phyloP scores from a whole-genome alignment of 1,140 invertebrate species.

The Drosophila ficusphila region DNA sequence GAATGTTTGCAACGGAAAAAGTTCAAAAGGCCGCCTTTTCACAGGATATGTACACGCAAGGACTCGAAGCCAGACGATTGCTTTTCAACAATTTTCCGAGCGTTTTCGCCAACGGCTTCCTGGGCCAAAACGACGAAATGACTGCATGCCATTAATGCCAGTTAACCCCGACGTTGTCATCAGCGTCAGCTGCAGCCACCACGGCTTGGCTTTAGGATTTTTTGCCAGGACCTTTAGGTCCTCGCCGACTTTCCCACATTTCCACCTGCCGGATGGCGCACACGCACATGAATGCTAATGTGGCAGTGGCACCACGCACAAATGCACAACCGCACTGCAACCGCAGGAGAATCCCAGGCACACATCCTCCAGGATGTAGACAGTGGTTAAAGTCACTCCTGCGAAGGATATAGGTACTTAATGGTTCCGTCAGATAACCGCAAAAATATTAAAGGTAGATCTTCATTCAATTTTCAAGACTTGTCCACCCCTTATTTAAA shows the following conservation, averaged over 20 bases:
- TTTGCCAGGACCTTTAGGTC: constrained; percentile 36
- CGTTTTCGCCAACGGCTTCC: constrained; percentile 33
- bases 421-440: too few species aligned
- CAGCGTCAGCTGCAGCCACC: constrained; percentile 56
- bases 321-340: constrained; percentile 72
- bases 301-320: constrained; percentile 59
- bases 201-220: constrained; percentile 57
- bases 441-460: too few species aligned
- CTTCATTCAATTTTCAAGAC: too few species aligned
- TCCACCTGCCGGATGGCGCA: constrained; percentile 6
- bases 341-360: constrained; percentile 52
- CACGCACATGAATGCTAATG: constrained; percentile 79
- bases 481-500: too few species aligned
- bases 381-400: constrained; percentile 16
- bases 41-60: constrained; percentile 27
- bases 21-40: not conserved
- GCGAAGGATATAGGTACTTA: too few species aligned
- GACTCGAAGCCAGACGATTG: constrained; percentile 21
- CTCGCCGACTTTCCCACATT: constrained; percentile 5
- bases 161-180: constrained; percentile 74
- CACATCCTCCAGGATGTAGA: constrained; percentile 15
- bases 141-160: constrained; percentile 78
- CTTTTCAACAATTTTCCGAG: constrained; percentile 65
- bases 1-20: constrained; percentile 2
- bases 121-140: constrained; percentile 54